These are phyloP conservation scores for Epinotia nisella DNA, from an alignment of 2,888 invertebrate genomes.

Conservation along the genomic window DNA sequence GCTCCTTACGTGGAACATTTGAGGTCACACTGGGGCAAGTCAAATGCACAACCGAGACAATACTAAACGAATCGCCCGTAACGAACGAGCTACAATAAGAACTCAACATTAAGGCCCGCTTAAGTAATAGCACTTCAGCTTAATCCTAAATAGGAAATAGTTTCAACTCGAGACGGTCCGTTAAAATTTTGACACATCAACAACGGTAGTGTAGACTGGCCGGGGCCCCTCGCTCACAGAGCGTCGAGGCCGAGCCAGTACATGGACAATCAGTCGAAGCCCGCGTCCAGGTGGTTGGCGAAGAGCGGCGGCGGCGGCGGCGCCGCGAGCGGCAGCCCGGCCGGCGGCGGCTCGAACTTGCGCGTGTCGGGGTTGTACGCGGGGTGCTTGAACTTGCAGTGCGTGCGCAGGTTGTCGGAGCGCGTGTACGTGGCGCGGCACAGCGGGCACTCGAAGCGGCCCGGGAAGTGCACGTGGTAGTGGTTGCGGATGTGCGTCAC, in stretches of 20 bases:
- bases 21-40: constrained; percentile 82
- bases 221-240: constrained; percentile 64
- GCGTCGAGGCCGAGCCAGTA: constrained; percentile 78
- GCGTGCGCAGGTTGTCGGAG: constrained; percentile 96
- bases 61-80: constrained; percentile 76
- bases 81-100: constrained; percentile 59
- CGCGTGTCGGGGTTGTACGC: constrained; percentile 93
- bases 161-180: constrained; percentile 70
- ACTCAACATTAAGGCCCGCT: constrained; percentile 71
- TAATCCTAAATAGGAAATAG: constrained; percentile 81
- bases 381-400: constrained; percentile 97
- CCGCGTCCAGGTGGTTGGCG: constrained; percentile 85
- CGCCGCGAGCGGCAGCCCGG: constrained; percentile 77
- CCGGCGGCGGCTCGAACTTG: constrained; percentile 90
- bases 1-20: constrained; percentile 69
- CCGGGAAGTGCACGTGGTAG: constrained; percentile 97
- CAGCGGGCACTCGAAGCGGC: constrained; percentile 95
- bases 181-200: constrained; percentile 64
- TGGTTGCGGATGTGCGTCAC: constrained; percentile 97
- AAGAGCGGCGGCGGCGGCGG: constrained; percentile 83
- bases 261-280: constrained; percentile 81
- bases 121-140: constrained; percentile 83
- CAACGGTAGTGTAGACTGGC: constrained; percentile 57
- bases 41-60: constrained; percentile 83
- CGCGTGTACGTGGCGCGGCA: constrained; percentile 96